phyloP scores from a whole-genome alignment of 2,888 invertebrate genomes.

The Entomobrya proxima region DNA sequence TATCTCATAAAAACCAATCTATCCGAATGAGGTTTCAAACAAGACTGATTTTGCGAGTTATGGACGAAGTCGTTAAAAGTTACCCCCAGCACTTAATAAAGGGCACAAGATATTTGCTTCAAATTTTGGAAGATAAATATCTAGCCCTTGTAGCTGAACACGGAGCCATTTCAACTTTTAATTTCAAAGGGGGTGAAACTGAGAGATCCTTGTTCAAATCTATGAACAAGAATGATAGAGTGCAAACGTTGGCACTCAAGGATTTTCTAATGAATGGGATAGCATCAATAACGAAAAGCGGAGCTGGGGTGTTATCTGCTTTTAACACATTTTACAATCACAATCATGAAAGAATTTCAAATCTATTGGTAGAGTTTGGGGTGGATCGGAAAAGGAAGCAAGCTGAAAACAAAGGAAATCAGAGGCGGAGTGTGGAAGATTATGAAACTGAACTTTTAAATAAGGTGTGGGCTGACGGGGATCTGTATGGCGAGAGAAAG shows the following conservation, averaged over 20 bases:
- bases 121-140: constrained; percentile 69
- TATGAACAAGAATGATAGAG: constrained; percentile 56
- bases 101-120: constrained; percentile 56
- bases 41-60: constrained; percentile 44
- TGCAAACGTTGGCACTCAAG: constrained; percentile 69
- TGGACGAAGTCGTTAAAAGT: constrained; percentile 46
- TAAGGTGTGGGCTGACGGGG: background rate
- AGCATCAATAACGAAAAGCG: constrained; percentile 56
- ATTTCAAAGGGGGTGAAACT: constrained; percentile 4
- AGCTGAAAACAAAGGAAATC: background rate
- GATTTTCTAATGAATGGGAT: constrained; percentile 69
- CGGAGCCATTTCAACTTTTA: background rate
- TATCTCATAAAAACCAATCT: constrained; percentile 33
- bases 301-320: constrained; percentile 34
- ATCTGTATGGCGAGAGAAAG: background rate
- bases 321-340: constrained; percentile 65
- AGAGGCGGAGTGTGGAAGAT: background rate
- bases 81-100: constrained; percentile 69
- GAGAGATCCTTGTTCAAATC: background rate
- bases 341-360: constrained; percentile 63
- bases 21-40: constrained; percentile 56
- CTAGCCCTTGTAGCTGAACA: constrained; percentile 57
- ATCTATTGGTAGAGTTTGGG: constrained; percentile 15
- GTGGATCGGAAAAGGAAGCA: background rate
- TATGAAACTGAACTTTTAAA: background rate